Evolutionary conservation across 2,888 invertebrate genomes (phyloP).

Genomic region (Agrenia bidenticulata): DNA sequence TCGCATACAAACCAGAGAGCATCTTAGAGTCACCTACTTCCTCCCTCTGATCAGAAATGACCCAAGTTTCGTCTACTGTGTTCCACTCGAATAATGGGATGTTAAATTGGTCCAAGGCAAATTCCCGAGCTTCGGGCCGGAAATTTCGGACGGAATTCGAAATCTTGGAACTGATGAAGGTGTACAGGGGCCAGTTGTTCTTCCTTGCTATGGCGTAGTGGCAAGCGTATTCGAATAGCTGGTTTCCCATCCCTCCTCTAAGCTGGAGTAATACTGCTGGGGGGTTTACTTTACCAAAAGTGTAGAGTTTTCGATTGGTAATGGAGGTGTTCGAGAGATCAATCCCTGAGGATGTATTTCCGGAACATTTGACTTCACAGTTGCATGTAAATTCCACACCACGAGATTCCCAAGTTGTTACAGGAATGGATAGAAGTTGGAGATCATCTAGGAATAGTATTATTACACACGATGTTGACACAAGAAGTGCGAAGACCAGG

Average conservation of each 20-base stretch:
- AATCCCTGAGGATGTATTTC: no score
- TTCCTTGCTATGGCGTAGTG: conserved; percentile 4
- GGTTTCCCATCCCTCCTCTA: conserved; percentile 23
- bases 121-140: background rate
- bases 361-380: no score
- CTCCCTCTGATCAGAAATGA: background rate
- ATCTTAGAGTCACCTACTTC: background rate
- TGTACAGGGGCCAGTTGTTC: background rate
- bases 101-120: conserved; percentile 25
- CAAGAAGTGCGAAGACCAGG: no score
- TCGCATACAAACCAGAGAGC: background rate
- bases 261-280: background rate
- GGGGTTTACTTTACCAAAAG: background rate
- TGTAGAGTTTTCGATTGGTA: no score
- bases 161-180: background rate
- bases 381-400: no score
- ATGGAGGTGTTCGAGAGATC: no score
- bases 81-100: conserved; percentile 14
- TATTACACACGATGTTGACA: no score
- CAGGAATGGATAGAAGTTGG: no score
- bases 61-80: background rate
- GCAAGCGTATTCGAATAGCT: conserved; percentile 1
- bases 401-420: no score
- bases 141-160: conserved; percentile 2
- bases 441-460: no score